Base-by-base conservation (phyloP, 2,797 vertebrate species). In the Harpagifer antarcticus region DNA sequence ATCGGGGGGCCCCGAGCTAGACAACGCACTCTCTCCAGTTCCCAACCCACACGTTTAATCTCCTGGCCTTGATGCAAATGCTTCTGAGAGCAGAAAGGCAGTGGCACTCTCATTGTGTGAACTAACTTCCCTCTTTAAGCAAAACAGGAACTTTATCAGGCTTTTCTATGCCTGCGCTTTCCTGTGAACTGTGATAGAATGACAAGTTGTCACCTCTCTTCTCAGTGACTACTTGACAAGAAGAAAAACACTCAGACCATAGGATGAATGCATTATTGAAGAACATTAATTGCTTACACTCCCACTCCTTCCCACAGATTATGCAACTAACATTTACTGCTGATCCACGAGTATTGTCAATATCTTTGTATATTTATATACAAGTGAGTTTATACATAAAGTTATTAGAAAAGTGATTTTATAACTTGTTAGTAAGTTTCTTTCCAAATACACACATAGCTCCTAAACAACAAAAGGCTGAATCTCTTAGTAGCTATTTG, bases 1-100 rank as follows among this genome's bases (percentile, higher is more conserved):
- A 91, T 78, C 71, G n/a, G 67, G 20, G 72, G 83, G 80, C 84
- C 84, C 86, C 82, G 50, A 93, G 91, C 87, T 83, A 92, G 89
- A 90, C 89, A 88, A 86, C 87, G 68, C 82, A 68, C 88, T 86
- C 88, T 87, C 90, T 91, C 88, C 91, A 86, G 89, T 90, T 92
- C 91, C 90, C 92, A 91, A 90, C 93, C 93, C 92, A 94, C 92
- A 91, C 89, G 86, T 91, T 93, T 93, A 92, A 94, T 94, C 92
- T 93, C 88, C 86, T 88, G 88, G 91, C 92, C 91, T 91, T 91
- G 85, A 95, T 94, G 92, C 93, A 94, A 94, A 94, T 93, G 88
- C 87, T 87, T 91, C 84, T 81, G 84, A 92, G 88, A 89, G 91
- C 64, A 88, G 81, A 81, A 79, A 85, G 84, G 86, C 86, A 86